phyloP scores from a whole-genome alignment of 2,113 vertebrate species.

The Corythaeola cristata region DNA sequence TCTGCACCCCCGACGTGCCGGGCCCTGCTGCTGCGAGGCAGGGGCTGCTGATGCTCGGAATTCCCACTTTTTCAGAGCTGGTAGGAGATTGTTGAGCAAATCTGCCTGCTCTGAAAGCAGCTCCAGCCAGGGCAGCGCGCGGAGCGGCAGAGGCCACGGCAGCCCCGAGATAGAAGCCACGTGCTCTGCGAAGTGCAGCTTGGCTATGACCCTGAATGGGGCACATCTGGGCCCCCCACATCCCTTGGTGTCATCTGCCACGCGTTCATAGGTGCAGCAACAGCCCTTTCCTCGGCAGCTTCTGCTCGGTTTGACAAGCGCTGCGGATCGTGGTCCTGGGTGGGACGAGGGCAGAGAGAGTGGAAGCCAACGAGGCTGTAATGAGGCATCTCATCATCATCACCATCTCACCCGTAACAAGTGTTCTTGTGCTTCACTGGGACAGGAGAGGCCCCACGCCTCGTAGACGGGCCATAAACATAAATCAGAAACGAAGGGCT shows the following conservation, averaged over 20 bases:
- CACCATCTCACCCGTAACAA: no score
- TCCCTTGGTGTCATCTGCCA: background rate
- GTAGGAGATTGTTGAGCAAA: background rate
- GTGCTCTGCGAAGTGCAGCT: background rate
- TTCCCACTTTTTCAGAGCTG: background rate
- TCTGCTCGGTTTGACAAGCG: background rate
- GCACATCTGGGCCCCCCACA: rapidly evolving
- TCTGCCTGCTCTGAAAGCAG: background rate
- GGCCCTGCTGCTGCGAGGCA: rapidly evolving
- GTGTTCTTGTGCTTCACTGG: rapidly evolving
- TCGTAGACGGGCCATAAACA: background rate
- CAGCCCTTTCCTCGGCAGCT: background rate
- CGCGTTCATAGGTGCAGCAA: rapidly evolving
- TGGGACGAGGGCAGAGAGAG: background rate
- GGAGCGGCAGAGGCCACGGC: background rate
- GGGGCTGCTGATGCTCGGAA: background rate
- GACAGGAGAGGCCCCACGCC: background rate
- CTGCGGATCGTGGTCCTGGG: background rate
- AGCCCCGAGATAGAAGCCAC: background rate
- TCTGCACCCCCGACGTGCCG: rapidly evolving
- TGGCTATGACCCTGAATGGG: background rate
- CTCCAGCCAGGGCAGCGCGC: background rate
- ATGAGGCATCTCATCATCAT: background rate
- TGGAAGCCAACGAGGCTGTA: background rate
- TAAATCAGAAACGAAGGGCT: background rate